These are phyloP conservation scores for Pandemis corylana DNA, from an alignment of 2,888 invertebrate species.

Conservation along the genomic window DNA sequence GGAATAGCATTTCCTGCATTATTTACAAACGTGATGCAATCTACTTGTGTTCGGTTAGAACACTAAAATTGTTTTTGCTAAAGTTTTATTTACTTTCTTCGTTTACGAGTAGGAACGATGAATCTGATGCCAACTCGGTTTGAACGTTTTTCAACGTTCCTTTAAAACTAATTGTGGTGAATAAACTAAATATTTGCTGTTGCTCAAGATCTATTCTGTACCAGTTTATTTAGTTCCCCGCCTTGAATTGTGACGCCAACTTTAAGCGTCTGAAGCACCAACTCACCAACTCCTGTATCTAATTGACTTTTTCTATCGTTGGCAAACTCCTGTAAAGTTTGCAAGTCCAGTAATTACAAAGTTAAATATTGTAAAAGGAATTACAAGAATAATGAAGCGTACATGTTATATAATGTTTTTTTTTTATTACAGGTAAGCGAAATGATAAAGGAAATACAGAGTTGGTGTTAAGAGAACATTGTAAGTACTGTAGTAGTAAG, in stretches of 20 bases:
- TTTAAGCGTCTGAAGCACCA: slow-evolving; percentile 27
- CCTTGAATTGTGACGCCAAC: slow-evolving; percentile 29
- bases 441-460: slow-evolving; percentile 19
- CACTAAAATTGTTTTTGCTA: not conserved
- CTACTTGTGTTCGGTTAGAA: not conserved
- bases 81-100: not conserved
- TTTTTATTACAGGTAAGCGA: slow-evolving; percentile 48
- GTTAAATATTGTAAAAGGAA: slow-evolving; percentile 20
- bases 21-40: not conserved
- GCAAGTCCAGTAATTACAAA: slow-evolving; percentile 25
- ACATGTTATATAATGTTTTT: not conserved
- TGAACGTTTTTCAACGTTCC: not conserved
- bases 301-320: slow-evolving; percentile 38
- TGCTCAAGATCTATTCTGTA: slow-evolving; percentile 13
- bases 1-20: not conserved
- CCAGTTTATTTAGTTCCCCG: slow-evolving; percentile 21
- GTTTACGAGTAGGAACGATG: not conserved
- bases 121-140: not conserved
- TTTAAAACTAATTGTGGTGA: not conserved
- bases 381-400: not conserved
- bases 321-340: slow-evolving; percentile 18
- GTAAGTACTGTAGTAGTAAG: not conserved
- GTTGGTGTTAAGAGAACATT: not conserved
- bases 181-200: not conserved
- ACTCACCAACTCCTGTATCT: slow-evolving; percentile 32